These are phyloP conservation scores for Siderastrea siderea DNA, from an alignment of 92 coral and sea anemone genomes.

Conservation along the genomic window DNA sequence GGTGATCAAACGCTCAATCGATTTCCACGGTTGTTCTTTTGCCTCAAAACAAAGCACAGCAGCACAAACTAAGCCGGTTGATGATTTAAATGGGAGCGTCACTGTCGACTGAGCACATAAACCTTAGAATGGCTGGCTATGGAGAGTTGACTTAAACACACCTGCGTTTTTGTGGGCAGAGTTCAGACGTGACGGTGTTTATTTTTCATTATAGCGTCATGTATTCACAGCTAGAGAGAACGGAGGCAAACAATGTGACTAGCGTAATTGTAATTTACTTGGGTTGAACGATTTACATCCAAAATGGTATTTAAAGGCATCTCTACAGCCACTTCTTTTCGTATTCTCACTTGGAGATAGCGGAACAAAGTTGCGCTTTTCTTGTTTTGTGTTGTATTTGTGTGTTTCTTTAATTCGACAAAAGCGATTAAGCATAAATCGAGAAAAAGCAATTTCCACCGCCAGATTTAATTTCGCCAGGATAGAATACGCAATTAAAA, in stretches of 20 bases:
- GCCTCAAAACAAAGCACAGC: neutral
- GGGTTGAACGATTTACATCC: neutral
- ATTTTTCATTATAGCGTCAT: constrained; percentile 17
- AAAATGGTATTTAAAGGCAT: neutral
- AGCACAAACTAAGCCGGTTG: neutral
- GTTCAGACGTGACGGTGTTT: neutral
- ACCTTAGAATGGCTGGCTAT: neutral
- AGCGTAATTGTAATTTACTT: constrained; percentile 5
- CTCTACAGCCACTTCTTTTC: neutral
- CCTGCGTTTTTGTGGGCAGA: neutral
- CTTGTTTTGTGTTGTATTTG: neutral
- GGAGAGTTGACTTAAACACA: neutral
- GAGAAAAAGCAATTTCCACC: constrained; percentile 20
- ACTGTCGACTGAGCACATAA: neutral
- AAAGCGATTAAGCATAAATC: neutral
- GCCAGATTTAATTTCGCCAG: constrained; percentile 2
- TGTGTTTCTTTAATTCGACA: neutral
- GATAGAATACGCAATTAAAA: constrained; percentile 12
- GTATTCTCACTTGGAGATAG: neutral
- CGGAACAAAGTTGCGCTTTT: neutral
- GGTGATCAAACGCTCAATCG: neutral
- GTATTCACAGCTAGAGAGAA: neutral
- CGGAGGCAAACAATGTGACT: neutral
- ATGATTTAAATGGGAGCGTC: neutral
- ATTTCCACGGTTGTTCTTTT: neutral